These are phyloP conservation scores for Gasterosteus nipponicus DNA, from an alignment of 2,113 vertebrate species.

Conservation along the genomic window DNA sequence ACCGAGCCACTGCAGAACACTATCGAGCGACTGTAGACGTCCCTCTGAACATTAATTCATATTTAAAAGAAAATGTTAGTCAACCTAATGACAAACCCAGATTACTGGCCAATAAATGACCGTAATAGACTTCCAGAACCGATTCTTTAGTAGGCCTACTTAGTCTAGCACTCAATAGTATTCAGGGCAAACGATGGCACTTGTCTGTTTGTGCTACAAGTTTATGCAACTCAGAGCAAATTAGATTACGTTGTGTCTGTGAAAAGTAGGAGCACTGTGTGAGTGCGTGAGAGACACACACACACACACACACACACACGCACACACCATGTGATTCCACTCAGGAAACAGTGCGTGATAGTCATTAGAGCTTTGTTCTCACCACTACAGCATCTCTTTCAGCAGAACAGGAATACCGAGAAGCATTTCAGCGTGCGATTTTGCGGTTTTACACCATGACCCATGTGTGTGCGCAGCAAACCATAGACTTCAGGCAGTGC, in stretches of 20 bases:
- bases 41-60: background rate
- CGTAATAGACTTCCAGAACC: background rate
- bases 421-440: background rate
- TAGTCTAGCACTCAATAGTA: background rate
- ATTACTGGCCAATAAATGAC: background rate
- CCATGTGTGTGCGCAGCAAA: background rate
- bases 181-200: too few species aligned
- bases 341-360: slow-evolving; percentile 51
- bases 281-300: background rate
- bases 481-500: background rate
- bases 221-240: background rate
- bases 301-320: slow-evolving; percentile 2
- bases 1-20: background rate
- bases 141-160: background rate
- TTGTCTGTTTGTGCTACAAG: background rate
- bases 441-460: background rate
- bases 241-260: slow-evolving; percentile 28
- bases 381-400: slow-evolving; percentile 35
- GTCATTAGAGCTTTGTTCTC: slow-evolving; percentile 64
- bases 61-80: background rate
- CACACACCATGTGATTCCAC: slow-evolving; percentile 55
- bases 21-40: background rate
- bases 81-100: background rate
- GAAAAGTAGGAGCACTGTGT: slow-evolving; percentile 6
- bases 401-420: slow-evolving; percentile 22